Conservation (phyloP, 2,888 invertebrate genomes). For the Oligia fasciuncula region DNA sequence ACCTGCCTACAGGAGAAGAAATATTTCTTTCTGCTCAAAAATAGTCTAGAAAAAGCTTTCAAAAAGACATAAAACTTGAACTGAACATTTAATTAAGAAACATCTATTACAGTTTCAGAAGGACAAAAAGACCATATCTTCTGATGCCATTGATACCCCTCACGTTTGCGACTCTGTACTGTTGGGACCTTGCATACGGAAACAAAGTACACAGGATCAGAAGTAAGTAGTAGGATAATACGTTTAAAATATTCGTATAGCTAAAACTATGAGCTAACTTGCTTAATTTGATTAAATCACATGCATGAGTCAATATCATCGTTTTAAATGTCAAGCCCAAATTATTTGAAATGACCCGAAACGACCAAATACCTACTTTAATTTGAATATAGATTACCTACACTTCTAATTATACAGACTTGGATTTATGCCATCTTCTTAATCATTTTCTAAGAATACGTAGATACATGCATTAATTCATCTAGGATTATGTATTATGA, state of each 20-base stretch:
- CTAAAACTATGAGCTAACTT: not conserved
- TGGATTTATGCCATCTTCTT: not conserved
- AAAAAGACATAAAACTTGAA: not conserved
- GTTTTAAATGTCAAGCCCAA: not conserved
- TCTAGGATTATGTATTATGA: not conserved
- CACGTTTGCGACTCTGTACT: conserved; percentile 93
- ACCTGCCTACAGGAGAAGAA: not conserved
- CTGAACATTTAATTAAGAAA: not conserved
- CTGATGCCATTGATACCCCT: conserved; percentile 93
- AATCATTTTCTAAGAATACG: not conserved
- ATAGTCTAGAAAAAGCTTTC: no score
- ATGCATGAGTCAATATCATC: not conserved
- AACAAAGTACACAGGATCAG: conserved; percentile 93
- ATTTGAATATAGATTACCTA: not conserved
- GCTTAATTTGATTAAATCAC: not conserved
- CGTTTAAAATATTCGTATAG: not conserved
- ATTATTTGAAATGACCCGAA: not conserved
- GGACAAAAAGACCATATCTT: conserved; percentile 90
- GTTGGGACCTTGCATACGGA: conserved; percentile 94
- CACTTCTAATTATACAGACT: not conserved
- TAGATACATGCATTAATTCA: not conserved
- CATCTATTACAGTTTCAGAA: conserved; percentile 87
- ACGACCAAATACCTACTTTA: not conserved
- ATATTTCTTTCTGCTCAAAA: not conserved
- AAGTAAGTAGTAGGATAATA: conserved; percentile 86